Conservation (phyloP, 1,140 invertebrate species). For the Drosophila erecta region DNA sequence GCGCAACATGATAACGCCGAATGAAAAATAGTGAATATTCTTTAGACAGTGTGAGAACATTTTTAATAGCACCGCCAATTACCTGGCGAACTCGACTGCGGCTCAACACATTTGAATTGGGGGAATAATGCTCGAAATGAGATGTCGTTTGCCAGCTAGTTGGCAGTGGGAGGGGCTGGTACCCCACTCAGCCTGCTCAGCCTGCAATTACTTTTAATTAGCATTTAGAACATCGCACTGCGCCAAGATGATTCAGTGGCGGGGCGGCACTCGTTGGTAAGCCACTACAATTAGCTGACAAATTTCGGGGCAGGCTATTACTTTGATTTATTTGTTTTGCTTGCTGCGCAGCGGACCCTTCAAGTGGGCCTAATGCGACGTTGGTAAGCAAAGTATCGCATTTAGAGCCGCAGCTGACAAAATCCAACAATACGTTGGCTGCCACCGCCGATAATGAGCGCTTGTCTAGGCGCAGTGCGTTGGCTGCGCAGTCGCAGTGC, state of each 20-base stretch:
- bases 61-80: conserved; percentile 69
- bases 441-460: conserved; percentile 42
- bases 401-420: conserved; percentile 36
- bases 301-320: conserved; percentile 28
- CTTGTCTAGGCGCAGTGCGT: conserved; percentile 56
- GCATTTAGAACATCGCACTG: conserved; percentile 60
- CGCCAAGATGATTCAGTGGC: conserved; percentile 36
- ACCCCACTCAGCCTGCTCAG: conserved; percentile 12
- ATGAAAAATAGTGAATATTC: conserved; percentile 48
- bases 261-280: conserved; percentile 20
- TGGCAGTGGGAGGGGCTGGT: conserved; percentile 5
- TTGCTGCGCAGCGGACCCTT: conserved; percentile 19
- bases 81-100: conserved; percentile 51
- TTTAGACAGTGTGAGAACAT: conserved; percentile 67
- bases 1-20: conserved; percentile 34
- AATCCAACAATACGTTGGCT: conserved; percentile 28
- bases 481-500: conserved; percentile 19
- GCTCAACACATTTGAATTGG: conserved; percentile 43
- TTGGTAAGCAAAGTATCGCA: conserved; percentile 20
- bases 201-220: conserved; percentile 69
- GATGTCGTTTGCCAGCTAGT: conserved; percentile 55
- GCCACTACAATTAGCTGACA: conserved; percentile 21
- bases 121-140: conserved; percentile 47
- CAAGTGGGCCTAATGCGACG: conserved; percentile 16
- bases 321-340: conserved; percentile 39